Evolutionary conservation across 2,797 vertebrate genomes (phyloP).

Genomic region (Octomys mimax): DNA sequence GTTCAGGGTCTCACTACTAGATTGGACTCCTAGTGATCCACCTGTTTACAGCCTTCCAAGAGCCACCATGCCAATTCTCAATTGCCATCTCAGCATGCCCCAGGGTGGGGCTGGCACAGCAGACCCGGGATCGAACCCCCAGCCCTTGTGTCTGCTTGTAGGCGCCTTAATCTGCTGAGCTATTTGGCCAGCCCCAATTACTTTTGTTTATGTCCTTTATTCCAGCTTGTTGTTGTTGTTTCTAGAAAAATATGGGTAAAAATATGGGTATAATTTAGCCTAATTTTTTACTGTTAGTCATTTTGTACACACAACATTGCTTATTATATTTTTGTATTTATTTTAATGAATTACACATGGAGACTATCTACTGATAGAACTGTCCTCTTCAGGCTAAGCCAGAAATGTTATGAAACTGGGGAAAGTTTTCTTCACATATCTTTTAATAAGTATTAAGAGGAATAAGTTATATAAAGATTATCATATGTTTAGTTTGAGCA

Average conservation of each 20-base stretch:
- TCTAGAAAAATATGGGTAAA: not conserved
- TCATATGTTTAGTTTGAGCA: not conserved
- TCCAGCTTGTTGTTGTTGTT: not conserved
- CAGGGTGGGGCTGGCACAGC: too few relatives aligned
- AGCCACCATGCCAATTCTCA: too few relatives aligned
- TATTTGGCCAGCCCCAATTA: too few relatives aligned
- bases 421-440: not conserved
- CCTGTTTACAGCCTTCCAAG: too few relatives aligned
- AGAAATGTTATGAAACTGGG: conserved; percentile 25
- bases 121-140: too few relatives aligned
- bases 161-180: too few relatives aligned
- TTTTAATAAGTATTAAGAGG: not conserved
- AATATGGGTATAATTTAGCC: not conserved
- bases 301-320: not conserved
- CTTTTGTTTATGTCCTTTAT: not conserved
- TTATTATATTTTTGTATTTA: not conserved
- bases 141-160: too few relatives aligned
- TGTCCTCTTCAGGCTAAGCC: not conserved
- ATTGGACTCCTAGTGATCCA: too few relatives aligned
- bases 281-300: not conserved
- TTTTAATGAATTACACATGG: not conserved
- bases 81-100: too few relatives aligned
- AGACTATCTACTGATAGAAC: not conserved
- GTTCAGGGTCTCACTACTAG: too few relatives aligned
- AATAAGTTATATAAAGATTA: not conserved